A percentile compares a stretch with the other conserved stretches of the same genome.
These are phyloP conservation scores for Thalassarche chlororhynchos DNA, from an alignment of 2,113 vertebrate species.

Conservation along the genomic window DNA sequence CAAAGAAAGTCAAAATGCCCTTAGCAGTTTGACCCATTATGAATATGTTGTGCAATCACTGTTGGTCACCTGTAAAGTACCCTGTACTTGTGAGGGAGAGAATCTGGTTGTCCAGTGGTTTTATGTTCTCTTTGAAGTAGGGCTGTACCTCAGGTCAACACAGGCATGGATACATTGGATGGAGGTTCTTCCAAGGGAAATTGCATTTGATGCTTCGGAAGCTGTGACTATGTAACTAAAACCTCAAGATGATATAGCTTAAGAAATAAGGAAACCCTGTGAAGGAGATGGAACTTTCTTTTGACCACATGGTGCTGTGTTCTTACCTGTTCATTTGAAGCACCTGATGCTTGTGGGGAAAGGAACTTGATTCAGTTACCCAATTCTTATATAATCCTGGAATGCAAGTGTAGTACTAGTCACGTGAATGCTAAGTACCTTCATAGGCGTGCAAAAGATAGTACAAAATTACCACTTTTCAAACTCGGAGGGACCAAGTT, in stretches of 20 bases:
- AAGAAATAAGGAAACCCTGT: background rate
- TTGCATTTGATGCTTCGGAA: background rate
- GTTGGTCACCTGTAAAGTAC: background rate
- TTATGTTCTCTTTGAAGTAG: background rate
- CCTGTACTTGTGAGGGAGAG: background rate
- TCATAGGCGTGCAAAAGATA: background rate
- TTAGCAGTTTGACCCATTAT: background rate
- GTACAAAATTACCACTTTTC: background rate
- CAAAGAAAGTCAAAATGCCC: constrained; percentile 24
- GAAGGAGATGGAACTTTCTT: background rate
- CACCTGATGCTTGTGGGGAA: background rate
- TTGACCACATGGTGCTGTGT: background rate
- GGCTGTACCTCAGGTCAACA: background rate
- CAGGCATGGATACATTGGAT: background rate
- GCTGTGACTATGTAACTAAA: background rate
- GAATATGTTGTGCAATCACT: background rate
- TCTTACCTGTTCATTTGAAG: background rate
- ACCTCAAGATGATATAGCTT: background rate
- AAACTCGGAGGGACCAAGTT: background rate
- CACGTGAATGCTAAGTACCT: background rate
- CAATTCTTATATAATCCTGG: background rate
- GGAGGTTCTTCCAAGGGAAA: background rate
- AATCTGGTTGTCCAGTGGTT: background rate
- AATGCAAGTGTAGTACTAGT: background rate
- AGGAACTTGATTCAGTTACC: background rate